phyloP scores from a whole-genome alignment of 1,140 invertebrate genomes.

The Schlechtendalia chinensis region DNA sequence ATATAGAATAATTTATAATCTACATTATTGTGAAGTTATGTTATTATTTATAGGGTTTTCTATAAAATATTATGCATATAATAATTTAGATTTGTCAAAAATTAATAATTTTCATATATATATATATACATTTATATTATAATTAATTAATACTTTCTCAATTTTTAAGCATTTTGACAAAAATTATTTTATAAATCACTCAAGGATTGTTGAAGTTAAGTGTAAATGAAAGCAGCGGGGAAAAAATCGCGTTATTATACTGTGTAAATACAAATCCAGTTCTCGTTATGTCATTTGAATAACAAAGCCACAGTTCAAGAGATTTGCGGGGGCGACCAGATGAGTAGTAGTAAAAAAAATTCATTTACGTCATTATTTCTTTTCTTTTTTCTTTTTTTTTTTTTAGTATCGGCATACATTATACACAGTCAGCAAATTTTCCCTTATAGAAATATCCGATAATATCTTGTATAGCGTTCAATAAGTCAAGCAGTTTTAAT shows the following conservation, averaged over 20 bases:
- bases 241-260: not conserved
- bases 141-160: not conserved
- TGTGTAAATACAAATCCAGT: slow-evolving; percentile 16
- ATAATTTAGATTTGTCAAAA: too few relatives aligned
- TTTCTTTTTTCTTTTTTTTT: slow-evolving; percentile 12
- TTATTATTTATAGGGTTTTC: too few relatives aligned
- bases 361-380: slow-evolving; percentile 12
- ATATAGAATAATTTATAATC: too few relatives aligned
- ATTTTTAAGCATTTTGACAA: not conserved
- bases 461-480: not conserved
- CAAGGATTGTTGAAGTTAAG: not conserved
- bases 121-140: not conserved
- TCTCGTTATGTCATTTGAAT: slow-evolving; percentile 34
- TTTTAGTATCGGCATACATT: not conserved
- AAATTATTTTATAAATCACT: not conserved
- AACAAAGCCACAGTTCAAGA: slow-evolving; percentile 30
- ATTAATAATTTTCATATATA: too few relatives aligned
- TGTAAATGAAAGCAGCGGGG: not conserved
- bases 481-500: too few relatives aligned
- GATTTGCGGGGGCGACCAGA: slow-evolving; percentile 7
- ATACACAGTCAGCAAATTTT: slow-evolving; percentile 33
- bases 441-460: not conserved
- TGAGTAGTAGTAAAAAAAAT: slow-evolving; percentile 31
- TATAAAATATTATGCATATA: too few relatives aligned
- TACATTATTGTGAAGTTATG: too few relatives aligned